Percentiles rank a stretch among this genome's conserved stretches.
Evolutionary conservation across 2,797 vertebrate species (phyloP).

Genomic region (Mycteria americana): DNA sequence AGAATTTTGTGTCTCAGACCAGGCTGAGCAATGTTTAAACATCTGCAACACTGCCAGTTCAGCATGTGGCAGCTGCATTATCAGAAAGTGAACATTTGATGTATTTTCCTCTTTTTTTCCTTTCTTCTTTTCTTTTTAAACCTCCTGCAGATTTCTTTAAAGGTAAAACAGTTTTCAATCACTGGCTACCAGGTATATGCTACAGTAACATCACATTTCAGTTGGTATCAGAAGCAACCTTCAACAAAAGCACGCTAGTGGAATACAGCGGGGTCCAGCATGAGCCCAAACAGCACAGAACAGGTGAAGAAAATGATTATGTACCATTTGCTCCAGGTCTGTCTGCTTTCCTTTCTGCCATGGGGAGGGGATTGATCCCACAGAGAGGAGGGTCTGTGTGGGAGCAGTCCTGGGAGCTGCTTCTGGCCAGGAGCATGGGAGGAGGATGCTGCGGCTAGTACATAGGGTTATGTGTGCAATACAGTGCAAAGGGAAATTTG

Average conservation of each 20-base stretch:
- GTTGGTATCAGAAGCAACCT: conserved; percentile 89
- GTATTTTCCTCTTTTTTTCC: neutral
- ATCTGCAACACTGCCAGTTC: neutral
- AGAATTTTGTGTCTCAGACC: neutral
- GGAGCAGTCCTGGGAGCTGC: neutral
- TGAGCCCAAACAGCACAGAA: conserved; percentile 85
- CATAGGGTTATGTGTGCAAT: neutral
- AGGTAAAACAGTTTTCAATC: conserved; percentile 93
- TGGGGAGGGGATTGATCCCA: neutral
- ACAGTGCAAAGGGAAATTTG: neutral
- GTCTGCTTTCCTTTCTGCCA: neutral
- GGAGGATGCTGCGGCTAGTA: neutral
- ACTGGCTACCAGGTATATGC: conserved; percentile 93
- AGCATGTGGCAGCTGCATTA: neutral
- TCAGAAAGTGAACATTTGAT: neutral
- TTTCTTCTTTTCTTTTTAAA: conserved; percentile 22
- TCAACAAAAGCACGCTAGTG: conserved; percentile 83
- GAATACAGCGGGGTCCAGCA: conserved; percentile 85
- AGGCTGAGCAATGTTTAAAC: neutral
- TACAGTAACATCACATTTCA: conserved; percentile 95
- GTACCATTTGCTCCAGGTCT: neutral
- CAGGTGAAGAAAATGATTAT: conserved; percentile 73
- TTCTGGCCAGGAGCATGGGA: neutral
- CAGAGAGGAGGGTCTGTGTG: neutral
- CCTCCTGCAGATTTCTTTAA: conserved; percentile 85